Evolutionary conservation across 2,888 invertebrate genomes (phyloP), one percentile per base, ranked within the genome.

Genomic region (Epirrhoe alternata): DNA sequence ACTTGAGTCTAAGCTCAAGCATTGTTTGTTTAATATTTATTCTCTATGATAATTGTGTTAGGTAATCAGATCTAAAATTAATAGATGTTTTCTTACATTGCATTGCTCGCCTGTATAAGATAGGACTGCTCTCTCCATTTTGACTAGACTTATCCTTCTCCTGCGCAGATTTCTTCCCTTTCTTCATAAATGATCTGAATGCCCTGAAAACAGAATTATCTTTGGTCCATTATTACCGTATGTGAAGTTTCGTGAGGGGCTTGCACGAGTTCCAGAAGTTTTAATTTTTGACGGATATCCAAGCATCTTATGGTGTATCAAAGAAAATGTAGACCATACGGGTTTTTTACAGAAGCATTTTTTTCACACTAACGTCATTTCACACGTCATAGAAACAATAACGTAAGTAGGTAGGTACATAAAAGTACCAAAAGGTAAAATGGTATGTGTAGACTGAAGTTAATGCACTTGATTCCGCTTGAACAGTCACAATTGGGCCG

Each of bases 381-480:
- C 24, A 24, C 24, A 24, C 24, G 3, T 24, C n/a, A 24, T 24
- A 24, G 24, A 24, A 24, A 24, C 24, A 24, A 24, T 24, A 3
- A 24, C 24, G 1, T 24, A 24, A 24, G n/a, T n/a, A n/a, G n/a
- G n/a, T n/a, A n/a, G n/a, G n/a, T 24, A 24, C 3, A 24, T 24
- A 24, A 38, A 10, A 2, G 10, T 8, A 38, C 35, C 35, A 8
- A 38, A 8, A 38, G 8, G 35, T 38, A 38, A 38, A 38, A 38
- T 38, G 35, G 35, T 24, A 24, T 42, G 38, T 12, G 38, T 42
- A 42, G 38, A 14, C 30, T 81, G 83, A 81, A 84, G 86, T 88
- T 88, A 89, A 86, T 90, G 86, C 88, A 88, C 86, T 90, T 89
- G 86, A 88, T 87, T 86, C 88, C 89, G 89, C 88, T 91, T 89